Base-by-base conservation (phyloP, 1,140 invertebrate genomes). In the Galleria mellonella region DNA sequence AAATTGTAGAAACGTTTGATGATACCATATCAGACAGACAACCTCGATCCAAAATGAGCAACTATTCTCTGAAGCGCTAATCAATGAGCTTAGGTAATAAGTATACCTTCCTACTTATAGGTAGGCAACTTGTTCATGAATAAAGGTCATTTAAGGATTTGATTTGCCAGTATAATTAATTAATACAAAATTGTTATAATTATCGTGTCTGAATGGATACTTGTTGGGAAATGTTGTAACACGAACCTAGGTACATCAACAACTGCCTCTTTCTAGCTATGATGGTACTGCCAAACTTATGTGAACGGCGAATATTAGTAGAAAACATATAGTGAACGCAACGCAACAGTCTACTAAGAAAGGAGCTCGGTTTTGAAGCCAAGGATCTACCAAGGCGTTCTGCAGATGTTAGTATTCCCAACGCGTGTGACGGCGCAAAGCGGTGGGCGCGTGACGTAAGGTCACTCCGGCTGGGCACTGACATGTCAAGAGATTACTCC, bases 321-420 rank as follows among this genome's bases (percentile, higher is more conserved):
- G 57, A 70, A 61, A 69, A 63, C 60, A 62, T 68, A 58, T 63
- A 70, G 72, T 65, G 70, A 72, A 72, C 68, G 73, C 71, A 74
- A 81, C 64, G 73, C 71, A 74, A 81, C 64, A 56, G 67, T 69
- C 57, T 78, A 54, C 66, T 66, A 75, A 76, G 78, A 79, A 85
- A 83, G 78, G 82, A 77, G 78, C 56, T 79, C 62, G 75, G 75
- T 83, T 85, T 85, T 85, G 78, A 85, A 85, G 82, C 82, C 82
- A 85, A 85, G 82, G 82, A 85, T 85, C 56, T 51, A 76, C 68
- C 81, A 84, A 84, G 81, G 81, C 72, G 74, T 70, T 76, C 65
- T 62, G 68, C 49, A 71, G 65, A 59, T 58, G 76, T 85, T 85
- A 79, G 73, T 85, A 85, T 85, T 72, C 82, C 65, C 67, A 46